These are phyloP conservation scores for Orius insidiosus DNA, from an alignment of 1,140 invertebrate genomes.

Conservation along the genomic window DNA sequence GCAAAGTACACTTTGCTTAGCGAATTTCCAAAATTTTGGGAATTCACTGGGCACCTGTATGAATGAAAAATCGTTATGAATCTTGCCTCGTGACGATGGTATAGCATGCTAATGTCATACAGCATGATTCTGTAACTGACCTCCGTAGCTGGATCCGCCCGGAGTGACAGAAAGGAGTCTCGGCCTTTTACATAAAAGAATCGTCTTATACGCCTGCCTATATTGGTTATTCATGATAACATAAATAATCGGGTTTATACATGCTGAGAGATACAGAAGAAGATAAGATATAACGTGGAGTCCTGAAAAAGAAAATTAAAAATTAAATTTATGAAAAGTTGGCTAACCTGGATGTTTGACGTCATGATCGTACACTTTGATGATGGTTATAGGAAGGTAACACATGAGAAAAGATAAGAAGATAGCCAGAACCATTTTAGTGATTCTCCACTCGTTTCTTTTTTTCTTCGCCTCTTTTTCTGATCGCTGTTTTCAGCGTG, in stretches of 20 bases:
- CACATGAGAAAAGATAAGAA: constrained; percentile 72
- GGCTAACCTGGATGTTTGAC: constrained; percentile 53
- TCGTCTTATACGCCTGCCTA: constrained; percentile 32
- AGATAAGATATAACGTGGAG: constrained; percentile 38
- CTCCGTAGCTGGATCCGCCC: constrained; percentile 17
- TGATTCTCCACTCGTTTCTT: constrained; percentile 74
- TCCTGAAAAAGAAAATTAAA: constrained; percentile 20
- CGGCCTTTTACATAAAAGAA: constrained; percentile 24
- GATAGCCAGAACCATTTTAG: constrained; percentile 80
- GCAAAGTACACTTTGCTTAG: too few relatives aligned
- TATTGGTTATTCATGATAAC: constrained; percentile 41
- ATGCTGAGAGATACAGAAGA: constrained; percentile 35
- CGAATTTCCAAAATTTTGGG: not conserved
- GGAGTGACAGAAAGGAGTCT: constrained; percentile 16
- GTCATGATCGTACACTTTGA: constrained; percentile 61
- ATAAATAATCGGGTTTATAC: constrained; percentile 39
- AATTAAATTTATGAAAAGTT: not conserved
- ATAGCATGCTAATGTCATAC: constrained; percentile 4
- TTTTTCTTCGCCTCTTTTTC: constrained; percentile 37
- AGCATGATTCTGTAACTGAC: constrained; percentile 16
- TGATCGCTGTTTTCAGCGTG: constrained; percentile 27
- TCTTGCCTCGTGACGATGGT: too few relatives aligned
- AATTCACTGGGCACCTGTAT: too few relatives aligned
- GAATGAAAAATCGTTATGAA: too few relatives aligned
- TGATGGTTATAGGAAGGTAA: constrained; percentile 73